Conservation (phyloP, 1,140 invertebrate genomes). For the Aphaenogaster ashmeadi region DNA sequence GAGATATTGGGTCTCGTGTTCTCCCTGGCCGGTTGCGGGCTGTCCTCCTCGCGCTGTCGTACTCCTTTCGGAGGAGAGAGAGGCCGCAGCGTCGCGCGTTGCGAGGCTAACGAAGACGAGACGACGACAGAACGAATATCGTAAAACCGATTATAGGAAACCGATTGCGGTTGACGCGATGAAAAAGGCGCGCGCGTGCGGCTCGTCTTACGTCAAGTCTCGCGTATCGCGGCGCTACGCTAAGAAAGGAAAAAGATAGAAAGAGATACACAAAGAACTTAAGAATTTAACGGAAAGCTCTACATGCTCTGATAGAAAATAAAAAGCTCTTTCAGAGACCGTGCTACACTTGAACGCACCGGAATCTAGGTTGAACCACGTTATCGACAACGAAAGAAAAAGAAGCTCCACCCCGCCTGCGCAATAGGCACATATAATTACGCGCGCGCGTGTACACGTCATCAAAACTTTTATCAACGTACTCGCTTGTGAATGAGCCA, state of each 20-base stretch:
- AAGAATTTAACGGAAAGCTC: slow-evolving; percentile 70
- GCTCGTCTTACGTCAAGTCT: slow-evolving; percentile 62
- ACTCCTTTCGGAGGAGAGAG: slow-evolving; percentile 80
- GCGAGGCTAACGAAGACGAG: slow-evolving; percentile 72
- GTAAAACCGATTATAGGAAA: slow-evolving; percentile 3
- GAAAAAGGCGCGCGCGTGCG: not conserved
- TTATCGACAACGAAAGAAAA: slow-evolving; percentile 82
- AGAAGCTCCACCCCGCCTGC: slow-evolving; percentile 80
- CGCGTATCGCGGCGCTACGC: slow-evolving; percentile 70
- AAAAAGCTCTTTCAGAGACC: slow-evolving; percentile 83
- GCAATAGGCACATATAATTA: slow-evolving; percentile 81
- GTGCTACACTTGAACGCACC: slow-evolving; percentile 85
- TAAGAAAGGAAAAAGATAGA: slow-evolving; percentile 60
- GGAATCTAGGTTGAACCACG: slow-evolving; percentile 84
- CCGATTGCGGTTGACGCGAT: not conserved
- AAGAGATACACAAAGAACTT: slow-evolving; percentile 61
- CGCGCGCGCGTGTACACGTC: slow-evolving; percentile 2
- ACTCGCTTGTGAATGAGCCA: slow-evolving; percentile 48
- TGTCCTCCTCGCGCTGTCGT: slow-evolving; percentile 62
- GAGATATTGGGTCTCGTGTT: slow-evolving; percentile 55
- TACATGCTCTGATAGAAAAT: slow-evolving; percentile 79
- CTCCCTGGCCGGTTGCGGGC: slow-evolving; percentile 51
- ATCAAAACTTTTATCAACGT: slow-evolving; percentile 24
- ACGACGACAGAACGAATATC: not conserved
- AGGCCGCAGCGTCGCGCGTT: slow-evolving; percentile 72